Base-by-base conservation (phyloP, 2,888 invertebrate species). In the Apotomis betuletana region DNA sequence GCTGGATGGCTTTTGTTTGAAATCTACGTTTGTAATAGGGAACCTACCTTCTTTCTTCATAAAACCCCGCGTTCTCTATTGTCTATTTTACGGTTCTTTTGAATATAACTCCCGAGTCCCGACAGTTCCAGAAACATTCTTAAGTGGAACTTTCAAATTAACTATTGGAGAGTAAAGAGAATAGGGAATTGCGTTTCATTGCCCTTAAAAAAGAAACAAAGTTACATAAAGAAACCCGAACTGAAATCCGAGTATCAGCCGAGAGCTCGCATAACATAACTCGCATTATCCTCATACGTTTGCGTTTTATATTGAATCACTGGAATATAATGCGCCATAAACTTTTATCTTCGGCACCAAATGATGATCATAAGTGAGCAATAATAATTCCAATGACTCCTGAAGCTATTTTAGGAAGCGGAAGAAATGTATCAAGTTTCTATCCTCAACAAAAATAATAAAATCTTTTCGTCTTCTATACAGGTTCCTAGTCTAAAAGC, bases 291-390 rank as follows among this genome's bases (percentile, higher is more conserved):
- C 67, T 52, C 67, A 68, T 58, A 59, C 52, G 38, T 58, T 72
- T 58, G 63, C 68, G 63, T 68, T 72, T 71, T 68, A 68, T 72
- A 68, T 68, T 72, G 72, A 68, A 72, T 72, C 67, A 54, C 75
- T 77, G 75, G 73, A 73, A 46, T 38, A 65, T 69, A 61, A 73
- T 59, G 72, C 67, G 67, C 67, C 67, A 72, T 72, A 68, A 68
- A 72, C 63, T 63, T 71, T 67, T 72, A 72, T 72, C 68, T 68
- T 68, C 62, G 59, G 68, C 72, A 46, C 62, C 67, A 59, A 72
- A 72, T 63, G 67, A 72, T 72, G 54, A 67, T 67, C 62, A 72
- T 68, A 72, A 72, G 72, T 68, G 72, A 72, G 62, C 62, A 63
- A 68, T 68, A 72, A 68, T 68, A 67, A 62, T 71, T 67, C 61